Base-by-base conservation (phyloP, 2,888 invertebrate species). In the Drosophila subsilvestris region DNA sequence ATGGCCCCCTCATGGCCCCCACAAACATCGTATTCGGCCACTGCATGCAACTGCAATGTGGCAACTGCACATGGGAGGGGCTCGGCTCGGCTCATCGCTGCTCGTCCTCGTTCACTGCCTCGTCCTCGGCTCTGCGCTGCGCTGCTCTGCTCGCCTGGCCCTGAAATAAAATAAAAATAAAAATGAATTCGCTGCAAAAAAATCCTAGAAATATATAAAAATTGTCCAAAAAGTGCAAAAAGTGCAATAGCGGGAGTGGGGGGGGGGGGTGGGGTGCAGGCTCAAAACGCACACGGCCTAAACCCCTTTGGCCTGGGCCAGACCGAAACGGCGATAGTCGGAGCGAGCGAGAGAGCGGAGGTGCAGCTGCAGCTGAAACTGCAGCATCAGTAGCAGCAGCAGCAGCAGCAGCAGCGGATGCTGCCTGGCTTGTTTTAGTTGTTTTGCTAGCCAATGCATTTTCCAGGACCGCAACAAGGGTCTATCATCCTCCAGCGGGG, bases 401-500 rank as follows among this genome's bases (percentile, higher is more conserved):
- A 25, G 59, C 50, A 47, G 58, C 58, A 25, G 45, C 37, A 14
- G 57, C 47, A 17, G 57, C 80, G 65, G 47, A 8, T 55, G 42
- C 63, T 20, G 53, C 25, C 45, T 18, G 43, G 29, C 48, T 61
- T 58, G 55, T 87, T 80, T 89, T 78, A 79, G 78, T 89, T 85
- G 67, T 75, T 88, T 89, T 88, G 78, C 70, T 65, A 74, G 63
- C 70, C 74, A 85, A 88, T 90, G 90, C 90, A 80, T 88, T 90
- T 89, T 27, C 51, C 85, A 89, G 85, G 85, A 55, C 68, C 85
- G 86, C 56, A 72, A 14, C 25, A 1, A n/a, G 4, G 20, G 14
- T 47, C 14, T 2, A 17, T 5, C n/a, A 6, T 2, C 6, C 1
- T 14, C 7, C 37, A 37, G 37, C 3, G 2, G 42, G 27, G 29